These are phyloP conservation scores for Nomia melanderi DNA, from an alignment of 1,140 invertebrate species.

Conservation along the genomic window DNA sequence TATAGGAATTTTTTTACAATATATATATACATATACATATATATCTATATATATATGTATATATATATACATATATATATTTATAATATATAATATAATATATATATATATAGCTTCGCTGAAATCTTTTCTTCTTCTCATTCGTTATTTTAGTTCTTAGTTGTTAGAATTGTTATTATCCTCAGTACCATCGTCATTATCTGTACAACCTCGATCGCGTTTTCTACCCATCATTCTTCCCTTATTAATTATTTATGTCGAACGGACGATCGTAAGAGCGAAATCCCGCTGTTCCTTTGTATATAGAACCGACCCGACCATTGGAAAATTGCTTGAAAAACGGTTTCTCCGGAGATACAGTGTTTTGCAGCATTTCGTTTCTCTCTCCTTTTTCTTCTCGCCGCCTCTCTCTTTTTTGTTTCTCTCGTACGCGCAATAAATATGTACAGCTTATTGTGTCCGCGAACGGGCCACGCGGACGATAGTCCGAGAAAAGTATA, in stretches of 20 bases:
- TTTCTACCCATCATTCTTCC: not conserved
- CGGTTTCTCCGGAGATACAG: constrained; percentile 44
- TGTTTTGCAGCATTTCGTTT: constrained; percentile 1
- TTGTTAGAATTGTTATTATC: constrained; percentile 60
- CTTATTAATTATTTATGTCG: constrained; percentile 61
- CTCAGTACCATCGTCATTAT: constrained; percentile 38
- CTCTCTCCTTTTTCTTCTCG: no score
- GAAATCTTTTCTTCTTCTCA: constrained; percentile 65
- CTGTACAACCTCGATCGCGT: constrained; percentile 19
- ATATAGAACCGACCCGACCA: constrained; percentile 46
- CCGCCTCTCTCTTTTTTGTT: no score
- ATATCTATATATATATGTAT: constrained; percentile 63
- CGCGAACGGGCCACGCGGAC: constrained; percentile 36
- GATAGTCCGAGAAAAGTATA: constrained; percentile 56
- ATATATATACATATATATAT: no score
- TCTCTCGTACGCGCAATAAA: constrained; percentile 21
- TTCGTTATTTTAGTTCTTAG: constrained; percentile 61
- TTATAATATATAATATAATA: constrained; percentile 57
- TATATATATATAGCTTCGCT: constrained; percentile 74
- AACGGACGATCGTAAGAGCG: constrained; percentile 35
- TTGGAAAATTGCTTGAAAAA: constrained; percentile 20
- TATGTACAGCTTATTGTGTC: constrained; percentile 57
- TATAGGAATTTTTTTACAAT: constrained; percentile 79
- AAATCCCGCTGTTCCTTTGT: constrained; percentile 22
- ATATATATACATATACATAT: constrained; percentile 66